Evolutionary conservation across 1,140 invertebrate species (phyloP).

Genomic region (Pentalonia nigronervosa): DNA sequence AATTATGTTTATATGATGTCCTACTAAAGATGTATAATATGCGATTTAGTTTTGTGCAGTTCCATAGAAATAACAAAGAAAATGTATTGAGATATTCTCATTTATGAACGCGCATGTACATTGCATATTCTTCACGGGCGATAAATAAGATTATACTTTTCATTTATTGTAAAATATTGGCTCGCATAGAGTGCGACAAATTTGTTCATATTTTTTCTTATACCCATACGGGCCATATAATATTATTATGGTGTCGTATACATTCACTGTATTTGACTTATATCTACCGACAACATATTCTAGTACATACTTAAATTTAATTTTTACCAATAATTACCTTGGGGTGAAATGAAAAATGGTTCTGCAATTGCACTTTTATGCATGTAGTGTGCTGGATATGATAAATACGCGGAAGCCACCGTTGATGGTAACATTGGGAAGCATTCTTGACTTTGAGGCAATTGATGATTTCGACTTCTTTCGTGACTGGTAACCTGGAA

Average conservation of each 20-base stretch:
- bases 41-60: no score
- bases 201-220: no score
- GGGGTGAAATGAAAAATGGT: constrained; percentile 60
- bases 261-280: background rate
- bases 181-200: no score
- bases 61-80: no score
- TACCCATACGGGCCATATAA: background rate
- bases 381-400: constrained; percentile 60
- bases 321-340: constrained; percentile 56
- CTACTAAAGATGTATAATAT: no score
- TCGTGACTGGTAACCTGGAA: constrained; percentile 45
- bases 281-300: background rate
- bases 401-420: constrained; percentile 60
- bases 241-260: background rate
- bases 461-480: constrained; percentile 44
- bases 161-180: no score
- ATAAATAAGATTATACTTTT: no score
- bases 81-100: no score
- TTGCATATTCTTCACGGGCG: no score
- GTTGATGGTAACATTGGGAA: constrained; percentile 60
- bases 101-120: no score
- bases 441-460: constrained; percentile 59
- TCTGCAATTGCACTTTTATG: constrained; percentile 59
- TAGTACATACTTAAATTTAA: background rate
- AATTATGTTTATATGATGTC: no score